A percentile compares a stretch with the other conserved stretches of the same genome.
These are phyloP conservation scores for Charanyca ferruginea DNA, from an alignment of 2,888 invertebrate genomes.

Conservation along the genomic window DNA sequence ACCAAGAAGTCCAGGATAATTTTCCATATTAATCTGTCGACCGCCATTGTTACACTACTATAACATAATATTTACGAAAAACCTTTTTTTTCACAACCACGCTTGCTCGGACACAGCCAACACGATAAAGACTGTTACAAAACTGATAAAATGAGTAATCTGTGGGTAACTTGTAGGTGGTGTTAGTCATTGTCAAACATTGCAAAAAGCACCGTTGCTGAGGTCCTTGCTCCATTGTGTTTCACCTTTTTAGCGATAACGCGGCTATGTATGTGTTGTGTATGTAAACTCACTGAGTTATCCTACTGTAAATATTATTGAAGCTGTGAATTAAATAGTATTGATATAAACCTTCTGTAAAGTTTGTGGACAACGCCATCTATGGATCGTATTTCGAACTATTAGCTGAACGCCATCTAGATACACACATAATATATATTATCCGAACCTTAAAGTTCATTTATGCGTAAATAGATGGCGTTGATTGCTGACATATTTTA, in stretches of 20 bases:
- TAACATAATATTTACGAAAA: conserved; percentile 49
- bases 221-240: conserved; percentile 51
- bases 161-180: conserved; percentile 63
- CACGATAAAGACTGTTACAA: conserved; percentile 61
- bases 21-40: conserved; percentile 80
- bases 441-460: background rate
- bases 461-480: conserved; percentile 32
- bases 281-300: conserved; percentile 21
- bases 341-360: conserved; percentile 25
- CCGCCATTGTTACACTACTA: conserved; percentile 69
- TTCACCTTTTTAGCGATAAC: conserved; percentile 50
- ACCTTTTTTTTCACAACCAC: conserved; percentile 25
- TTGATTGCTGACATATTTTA: background rate
- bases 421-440: too few species aligned
- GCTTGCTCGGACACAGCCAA: conserved; percentile 45
- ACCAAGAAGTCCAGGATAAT: conserved; percentile 80
- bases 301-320: conserved; percentile 29
- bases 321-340: conserved; percentile 24
- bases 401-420: too few species aligned
- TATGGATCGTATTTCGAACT: conserved; percentile 29
- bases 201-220: conserved; percentile 59
- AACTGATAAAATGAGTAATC: conserved; percentile 69
- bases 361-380: conserved; percentile 60
- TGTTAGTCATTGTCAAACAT: conserved; percentile 70
- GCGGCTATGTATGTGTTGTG: conserved; percentile 16